Percentiles rank a stretch among this genome's conserved stretches.
Evolutionary conservation across 1,140 invertebrate species (phyloP).

Genomic region (Zaprionus nigranus): DNA sequence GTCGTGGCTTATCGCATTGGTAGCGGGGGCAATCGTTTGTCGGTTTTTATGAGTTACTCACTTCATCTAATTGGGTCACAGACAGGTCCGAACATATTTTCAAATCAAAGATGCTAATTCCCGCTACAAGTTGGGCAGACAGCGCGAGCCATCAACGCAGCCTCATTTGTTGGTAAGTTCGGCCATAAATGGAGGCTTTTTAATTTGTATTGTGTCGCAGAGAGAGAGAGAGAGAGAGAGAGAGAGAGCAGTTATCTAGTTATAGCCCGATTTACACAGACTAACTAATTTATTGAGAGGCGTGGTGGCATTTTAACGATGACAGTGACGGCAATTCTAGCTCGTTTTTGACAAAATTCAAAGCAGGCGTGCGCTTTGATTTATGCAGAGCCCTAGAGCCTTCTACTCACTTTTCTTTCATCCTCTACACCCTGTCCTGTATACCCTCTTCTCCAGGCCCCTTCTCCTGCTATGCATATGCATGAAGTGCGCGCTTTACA

Average conservation of each 20-base stretch:
- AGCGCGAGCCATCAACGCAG: conserved; percentile 32
- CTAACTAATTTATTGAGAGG: conserved; percentile 48
- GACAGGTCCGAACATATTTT: conserved; percentile 48
- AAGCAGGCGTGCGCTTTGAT: conserved; percentile 36
- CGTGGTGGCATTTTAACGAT: conserved; percentile 70
- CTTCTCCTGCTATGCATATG: conserved; percentile 17
- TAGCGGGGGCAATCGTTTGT: conserved; percentile 62
- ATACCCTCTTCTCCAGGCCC: background rate
- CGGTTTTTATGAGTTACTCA: conserved; percentile 74
- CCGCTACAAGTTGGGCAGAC: conserved; percentile 18
- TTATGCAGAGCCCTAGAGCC: background rate
- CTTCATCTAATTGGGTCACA: conserved; percentile 72
- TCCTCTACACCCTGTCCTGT: background rate
- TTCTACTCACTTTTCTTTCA: background rate
- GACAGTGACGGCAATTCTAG: conserved; percentile 14
- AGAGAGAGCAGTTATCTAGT: conserved; percentile 37
- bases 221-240: no score
- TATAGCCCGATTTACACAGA: conserved; percentile 58
- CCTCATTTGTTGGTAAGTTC: conserved; percentile 16
- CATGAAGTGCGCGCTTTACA: conserved; percentile 54
- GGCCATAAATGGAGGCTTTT: conserved; percentile 58
- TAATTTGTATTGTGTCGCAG: conserved; percentile 40
- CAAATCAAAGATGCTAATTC: conserved; percentile 81
- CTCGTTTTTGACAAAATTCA: conserved; percentile 55
- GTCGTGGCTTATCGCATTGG: conserved; percentile 11